phyloP scores from a whole-genome alignment of 2,113 vertebrate genomes.

The Leptobrachium leishanense region DNA sequence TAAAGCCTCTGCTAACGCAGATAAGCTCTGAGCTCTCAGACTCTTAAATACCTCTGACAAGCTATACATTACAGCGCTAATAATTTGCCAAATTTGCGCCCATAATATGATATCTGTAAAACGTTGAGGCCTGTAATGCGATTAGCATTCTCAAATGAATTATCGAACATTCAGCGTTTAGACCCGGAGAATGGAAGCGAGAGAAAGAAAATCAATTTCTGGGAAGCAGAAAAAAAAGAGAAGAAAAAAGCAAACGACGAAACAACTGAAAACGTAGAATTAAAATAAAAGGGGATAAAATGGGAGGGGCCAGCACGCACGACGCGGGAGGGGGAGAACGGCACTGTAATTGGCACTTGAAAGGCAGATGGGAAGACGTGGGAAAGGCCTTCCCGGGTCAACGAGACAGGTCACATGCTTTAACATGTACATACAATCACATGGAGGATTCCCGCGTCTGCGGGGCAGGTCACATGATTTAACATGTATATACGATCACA shows the following conservation, averaged over 20 bases:
- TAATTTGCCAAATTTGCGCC: constrained; percentile 88
- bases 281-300: constrained; percentile 12
- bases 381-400: too few species aligned
- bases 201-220: constrained; percentile 85
- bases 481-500: too few species aligned
- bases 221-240: constrained; percentile 70
- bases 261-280: constrained; percentile 53
- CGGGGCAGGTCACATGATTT: too few species aligned
- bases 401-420: too few species aligned
- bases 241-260: constrained; percentile 58
- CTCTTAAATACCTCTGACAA: constrained; percentile 81
- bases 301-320: constrained; percentile 6
- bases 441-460: too few species aligned
- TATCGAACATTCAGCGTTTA: constrained; percentile 85
- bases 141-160: constrained; percentile 89
- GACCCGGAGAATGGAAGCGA: constrained; percentile 80
- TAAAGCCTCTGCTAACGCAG: constrained; percentile 77
- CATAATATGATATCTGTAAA: constrained; percentile 91
- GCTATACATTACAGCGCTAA: constrained; percentile 87
- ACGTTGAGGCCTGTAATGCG: constrained; percentile 86
- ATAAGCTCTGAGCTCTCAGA: constrained; percentile 84
- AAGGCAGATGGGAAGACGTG: neutral
- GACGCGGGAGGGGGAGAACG: neutral
- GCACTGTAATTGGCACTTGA: neutral
- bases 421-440: too few species aligned